Base-by-base conservation (phyloP, 2,888 invertebrate species). In the Blomia tropicalis region DNA sequence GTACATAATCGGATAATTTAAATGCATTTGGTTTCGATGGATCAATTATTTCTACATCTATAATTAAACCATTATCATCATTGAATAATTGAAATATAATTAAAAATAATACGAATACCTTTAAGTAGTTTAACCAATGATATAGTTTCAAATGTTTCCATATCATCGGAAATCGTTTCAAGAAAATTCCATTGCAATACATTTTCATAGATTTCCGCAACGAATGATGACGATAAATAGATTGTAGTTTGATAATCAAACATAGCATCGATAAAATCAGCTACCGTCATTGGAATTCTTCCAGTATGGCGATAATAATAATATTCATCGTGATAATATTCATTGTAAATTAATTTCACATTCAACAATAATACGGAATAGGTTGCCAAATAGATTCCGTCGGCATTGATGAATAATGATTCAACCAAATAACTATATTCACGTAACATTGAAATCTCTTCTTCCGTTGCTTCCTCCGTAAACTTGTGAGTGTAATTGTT, bases 171-270 rank as follows among this genome's bases (percentile, higher is more conserved):
- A 84, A 36, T 85, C 79, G 3, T 87, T 76, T 0, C 79, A n/a
- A 88, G 75, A 11, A 87, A 73, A 69, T 85, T 84, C 62, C 80
- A 79, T 0, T 83, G 80, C 3, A 90, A 76, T 1, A 91, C 82
- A 71, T 85, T 86, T 70, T 88, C 88, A 72, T 92, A 95, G 5
- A 95, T 77, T 71, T 93, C 91, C 36, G 87, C 82, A 2, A 95
- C 79, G 93, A 93, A 95, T 0, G 87, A 85, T 0, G 88, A 87
- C 0, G 92, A 91, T 11, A 93, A 78, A 71, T 91, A 95, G 4
- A 95, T 87, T 29, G 93, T 77, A 22, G 93, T 87, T 0, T 92
- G 93, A 64, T 88, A 87, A 32, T 88, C 87, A 72, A 90, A 86
- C 4, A 93, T 86, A 71, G 88, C 86, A 70, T 90, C 88, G 1